A percentile compares a stretch with the other conserved stretches of the same genome.
Evolutionary conservation across 2,113 vertebrate genomes (phyloP).

Genomic region (Tychaedon coryphoeus): DNA sequence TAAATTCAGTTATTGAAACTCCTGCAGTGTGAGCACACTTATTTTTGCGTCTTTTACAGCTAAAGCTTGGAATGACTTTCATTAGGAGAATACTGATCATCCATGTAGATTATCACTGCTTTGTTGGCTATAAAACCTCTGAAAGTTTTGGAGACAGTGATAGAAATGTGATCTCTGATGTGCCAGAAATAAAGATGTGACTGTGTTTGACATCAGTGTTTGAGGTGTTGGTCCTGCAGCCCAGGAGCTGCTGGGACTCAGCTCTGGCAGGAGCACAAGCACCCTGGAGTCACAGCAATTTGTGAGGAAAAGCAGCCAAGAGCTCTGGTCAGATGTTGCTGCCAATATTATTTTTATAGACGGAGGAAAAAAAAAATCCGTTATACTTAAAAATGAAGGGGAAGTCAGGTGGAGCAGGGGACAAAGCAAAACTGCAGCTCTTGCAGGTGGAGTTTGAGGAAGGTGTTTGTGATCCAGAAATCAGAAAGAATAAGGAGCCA

Average conservation of each 20-base stretch:
- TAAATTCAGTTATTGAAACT: neutral
- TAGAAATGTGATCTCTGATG: neutral
- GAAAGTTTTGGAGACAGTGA: neutral
- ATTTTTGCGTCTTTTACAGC: neutral
- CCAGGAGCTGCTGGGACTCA: neutral
- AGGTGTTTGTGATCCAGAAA: neutral
- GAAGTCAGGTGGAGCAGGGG: neutral
- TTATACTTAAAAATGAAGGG: neutral
- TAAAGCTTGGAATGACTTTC: neutral
- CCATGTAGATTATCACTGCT: neutral
- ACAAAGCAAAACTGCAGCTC: neutral
- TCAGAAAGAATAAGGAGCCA: neutral
- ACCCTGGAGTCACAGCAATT: neutral
- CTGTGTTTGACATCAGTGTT: fast-evolving
- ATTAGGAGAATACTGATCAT: neutral
- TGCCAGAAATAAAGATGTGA: neutral
- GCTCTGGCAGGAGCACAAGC: neutral
- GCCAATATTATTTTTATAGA: neutral
- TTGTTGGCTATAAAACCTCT: no score
- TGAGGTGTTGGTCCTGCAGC: neutral
- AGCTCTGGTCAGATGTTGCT: neutral
- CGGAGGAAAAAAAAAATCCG: neutral
- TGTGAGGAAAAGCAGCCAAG: neutral
- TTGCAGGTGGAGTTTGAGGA: neutral
- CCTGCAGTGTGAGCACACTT: fast-evolving